Evolutionary conservation across 2,888 invertebrate species (phyloP).

Genomic region (Troides oblongomaculatus): DNA sequence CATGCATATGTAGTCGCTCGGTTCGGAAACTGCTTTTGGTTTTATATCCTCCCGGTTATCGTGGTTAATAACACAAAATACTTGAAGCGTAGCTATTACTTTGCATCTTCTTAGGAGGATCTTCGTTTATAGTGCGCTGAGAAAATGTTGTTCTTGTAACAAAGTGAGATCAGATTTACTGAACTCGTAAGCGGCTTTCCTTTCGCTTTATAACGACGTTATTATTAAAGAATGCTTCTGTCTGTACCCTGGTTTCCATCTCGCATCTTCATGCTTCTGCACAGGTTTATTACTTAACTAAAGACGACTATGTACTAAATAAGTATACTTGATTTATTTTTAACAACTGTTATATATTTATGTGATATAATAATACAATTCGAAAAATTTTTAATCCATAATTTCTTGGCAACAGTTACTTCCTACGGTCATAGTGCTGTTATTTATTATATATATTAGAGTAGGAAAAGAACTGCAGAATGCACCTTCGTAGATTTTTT

Average conservation of each 20-base stretch:
- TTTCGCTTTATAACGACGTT: constrained; percentile 16
- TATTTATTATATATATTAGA: neutral
- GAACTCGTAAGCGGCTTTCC: constrained; percentile 6
- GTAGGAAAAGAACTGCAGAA: neutral
- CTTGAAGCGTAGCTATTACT: neutral
- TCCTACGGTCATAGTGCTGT: neutral
- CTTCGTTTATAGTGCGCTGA: neutral
- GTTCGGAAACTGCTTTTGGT: neutral
- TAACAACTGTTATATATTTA: neutral
- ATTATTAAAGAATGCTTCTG: constrained; percentile 12
- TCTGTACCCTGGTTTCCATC: constrained; percentile 3
- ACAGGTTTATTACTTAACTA: neutral
- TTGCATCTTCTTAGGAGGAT: neutral
- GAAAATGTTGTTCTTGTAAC: constrained; percentile 1
- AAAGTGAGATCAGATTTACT: constrained; percentile 12
- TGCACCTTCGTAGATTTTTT: constrained; percentile 1
- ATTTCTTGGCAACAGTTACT: no score
- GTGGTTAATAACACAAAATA: neutral
- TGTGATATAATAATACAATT: neutral
- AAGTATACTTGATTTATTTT: neutral
- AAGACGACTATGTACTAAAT: neutral
- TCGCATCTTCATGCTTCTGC: neutral
- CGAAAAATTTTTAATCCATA: no score
- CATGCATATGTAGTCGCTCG: neutral
- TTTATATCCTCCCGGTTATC: neutral